A percentile compares a stretch with the other conserved stretches of the same genome.
Evolutionary conservation across 2,797 vertebrate species (phyloP).

Genomic region (Ammospiza maritima): DNA sequence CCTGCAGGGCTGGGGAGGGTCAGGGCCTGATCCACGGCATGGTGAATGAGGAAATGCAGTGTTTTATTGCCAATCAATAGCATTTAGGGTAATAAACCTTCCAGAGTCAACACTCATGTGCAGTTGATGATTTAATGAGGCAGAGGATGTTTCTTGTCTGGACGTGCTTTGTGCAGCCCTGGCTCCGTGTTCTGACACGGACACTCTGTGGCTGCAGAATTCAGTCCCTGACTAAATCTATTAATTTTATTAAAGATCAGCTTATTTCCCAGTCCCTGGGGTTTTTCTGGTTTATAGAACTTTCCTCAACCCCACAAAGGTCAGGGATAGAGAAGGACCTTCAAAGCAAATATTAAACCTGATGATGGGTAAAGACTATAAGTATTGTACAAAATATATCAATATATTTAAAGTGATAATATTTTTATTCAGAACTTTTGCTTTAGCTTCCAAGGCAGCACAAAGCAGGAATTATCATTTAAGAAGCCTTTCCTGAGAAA

Average conservation of each 20-base stretch:
- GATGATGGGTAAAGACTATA: neutral
- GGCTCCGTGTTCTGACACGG: accelerated
- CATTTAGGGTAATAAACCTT: neutral
- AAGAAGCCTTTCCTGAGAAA: neutral
- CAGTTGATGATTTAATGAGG: neutral
- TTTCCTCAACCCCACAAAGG: neutral
- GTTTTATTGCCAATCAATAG: neutral
- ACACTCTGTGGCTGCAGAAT: neutral
- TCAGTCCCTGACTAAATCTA: neutral
- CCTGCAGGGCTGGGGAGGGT: neutral
- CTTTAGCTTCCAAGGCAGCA: slow-evolving; percentile 34
- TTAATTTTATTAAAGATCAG: neutral
- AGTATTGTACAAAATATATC: neutral
- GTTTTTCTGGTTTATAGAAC: neutral
- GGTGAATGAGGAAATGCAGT: neutral
- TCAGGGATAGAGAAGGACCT: neutral
- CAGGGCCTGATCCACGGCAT: neutral
- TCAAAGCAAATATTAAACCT: neutral
- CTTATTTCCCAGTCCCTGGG: neutral
- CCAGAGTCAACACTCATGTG: neutral
- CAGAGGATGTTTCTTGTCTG: neutral
- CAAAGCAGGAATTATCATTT: neutral
- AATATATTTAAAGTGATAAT: neutral
- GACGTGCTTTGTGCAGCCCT: neutral
- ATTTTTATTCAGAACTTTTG: neutral